Conservation (phyloP, 2,797 vertebrate species). For the Cossypha dichroa region DNA sequence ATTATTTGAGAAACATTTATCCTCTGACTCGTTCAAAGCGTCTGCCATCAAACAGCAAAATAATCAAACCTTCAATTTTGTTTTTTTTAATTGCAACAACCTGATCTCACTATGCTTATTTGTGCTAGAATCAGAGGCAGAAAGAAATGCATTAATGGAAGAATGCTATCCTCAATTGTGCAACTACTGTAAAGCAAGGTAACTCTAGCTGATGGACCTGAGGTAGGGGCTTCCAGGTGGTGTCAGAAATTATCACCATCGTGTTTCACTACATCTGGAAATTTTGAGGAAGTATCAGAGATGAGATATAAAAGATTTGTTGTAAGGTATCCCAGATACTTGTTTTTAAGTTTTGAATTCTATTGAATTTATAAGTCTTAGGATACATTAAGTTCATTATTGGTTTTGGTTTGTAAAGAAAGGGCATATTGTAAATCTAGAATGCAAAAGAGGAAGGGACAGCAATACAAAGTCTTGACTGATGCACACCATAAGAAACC, state of each 20-base stretch:
- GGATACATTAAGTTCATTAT: not conserved
- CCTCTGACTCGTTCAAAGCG: not conserved
- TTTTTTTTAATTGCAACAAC: not conserved
- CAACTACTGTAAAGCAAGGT: constrained; percentile 70
- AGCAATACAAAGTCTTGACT: not conserved
- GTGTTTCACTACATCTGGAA: constrained; percentile 57
- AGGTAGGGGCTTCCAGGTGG: constrained; percentile 61
- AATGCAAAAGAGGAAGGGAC: not conserved
- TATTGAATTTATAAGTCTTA: not conserved
- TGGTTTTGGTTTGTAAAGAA: not conserved
- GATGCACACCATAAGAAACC: not conserved
- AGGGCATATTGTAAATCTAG: not conserved
- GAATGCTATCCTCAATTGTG: constrained; percentile 66
- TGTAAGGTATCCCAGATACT: constrained; percentile 17
- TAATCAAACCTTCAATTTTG: not conserved
- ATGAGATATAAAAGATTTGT: constrained; percentile 59
- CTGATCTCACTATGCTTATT: not conserved
- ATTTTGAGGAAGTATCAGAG: constrained; percentile 63
- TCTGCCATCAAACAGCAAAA: not conserved
- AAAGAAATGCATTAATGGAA: constrained; percentile 72
- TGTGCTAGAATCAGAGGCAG: constrained; percentile 68
- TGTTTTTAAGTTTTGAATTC: not conserved
- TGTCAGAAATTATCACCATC: constrained; percentile 50
- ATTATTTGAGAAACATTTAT: not conserved
- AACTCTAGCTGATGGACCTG: constrained; percentile 73